Conservation (phyloP, 1,140 invertebrate genomes). For the Drosophila persimilis region DNA sequence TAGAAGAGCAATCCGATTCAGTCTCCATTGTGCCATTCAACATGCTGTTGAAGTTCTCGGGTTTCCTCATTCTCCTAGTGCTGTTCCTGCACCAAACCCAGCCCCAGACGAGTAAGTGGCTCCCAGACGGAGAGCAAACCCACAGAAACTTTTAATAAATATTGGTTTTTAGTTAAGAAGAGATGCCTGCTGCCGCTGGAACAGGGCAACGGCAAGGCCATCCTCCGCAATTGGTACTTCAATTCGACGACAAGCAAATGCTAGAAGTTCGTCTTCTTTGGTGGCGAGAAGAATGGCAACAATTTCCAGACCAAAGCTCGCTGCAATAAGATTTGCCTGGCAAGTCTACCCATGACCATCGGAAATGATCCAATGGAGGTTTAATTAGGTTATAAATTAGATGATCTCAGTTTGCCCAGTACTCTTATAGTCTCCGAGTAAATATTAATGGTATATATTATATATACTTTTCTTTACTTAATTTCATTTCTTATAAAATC, state of each 20-base stretch:
- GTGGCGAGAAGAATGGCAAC: slow-evolving; percentile 25
- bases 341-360: too few relatives aligned
- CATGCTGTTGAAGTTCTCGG: slow-evolving; percentile 10
- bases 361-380: neutral
- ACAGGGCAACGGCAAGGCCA: slow-evolving; percentile 9
- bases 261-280: slow-evolving; percentile 26
- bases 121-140: rapidly evolving
- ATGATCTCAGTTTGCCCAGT: neutral
- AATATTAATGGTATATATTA: neutral
- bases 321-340: slow-evolving; percentile 15
- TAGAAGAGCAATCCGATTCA: neutral
- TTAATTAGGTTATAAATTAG: too few relatives aligned
- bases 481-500: slow-evolving; percentile 48
- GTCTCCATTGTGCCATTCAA: neutral
- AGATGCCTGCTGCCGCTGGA: slow-evolving; percentile 15
- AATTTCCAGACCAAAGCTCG: slow-evolving; percentile 18
- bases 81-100: neutral
- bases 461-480: slow-evolving; percentile 25
- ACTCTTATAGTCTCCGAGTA: too few relatives aligned
- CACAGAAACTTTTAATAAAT: too few relatives aligned
- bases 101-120: slow-evolving; percentile 6
- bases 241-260: slow-evolving; percentile 24
- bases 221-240: slow-evolving; percentile 26
- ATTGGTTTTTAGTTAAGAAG: neutral
- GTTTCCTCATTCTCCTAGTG: slow-evolving; percentile 1